phyloP scores from a whole-genome alignment of 1,140 invertebrate genomes.

The Achroia grisella region DNA sequence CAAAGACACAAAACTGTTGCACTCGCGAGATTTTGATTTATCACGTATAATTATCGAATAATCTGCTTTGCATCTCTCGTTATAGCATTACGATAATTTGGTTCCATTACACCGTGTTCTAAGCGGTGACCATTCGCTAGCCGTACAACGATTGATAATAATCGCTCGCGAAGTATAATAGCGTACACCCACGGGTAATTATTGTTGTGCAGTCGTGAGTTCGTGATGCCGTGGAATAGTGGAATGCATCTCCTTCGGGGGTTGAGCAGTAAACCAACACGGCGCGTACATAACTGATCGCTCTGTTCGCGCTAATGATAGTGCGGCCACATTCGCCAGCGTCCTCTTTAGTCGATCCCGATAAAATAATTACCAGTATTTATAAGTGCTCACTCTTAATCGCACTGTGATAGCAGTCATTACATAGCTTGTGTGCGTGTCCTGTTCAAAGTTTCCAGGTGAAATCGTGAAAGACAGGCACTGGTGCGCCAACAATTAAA shows the following conservation, averaged over 20 bases:
- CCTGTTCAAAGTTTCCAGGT: conserved; percentile 23
- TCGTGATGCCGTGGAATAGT: conserved; percentile 59
- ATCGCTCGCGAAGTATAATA: conserved; percentile 71
- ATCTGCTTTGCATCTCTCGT: conserved; percentile 65
- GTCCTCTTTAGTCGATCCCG: conserved; percentile 41
- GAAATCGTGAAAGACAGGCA: conserved; percentile 26
- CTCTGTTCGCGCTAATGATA: conserved; percentile 64
- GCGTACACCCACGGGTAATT: conserved; percentile 72
- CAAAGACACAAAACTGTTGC: conserved; percentile 18
- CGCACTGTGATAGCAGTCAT: conserved; percentile 26
- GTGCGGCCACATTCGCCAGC: conserved; percentile 34
- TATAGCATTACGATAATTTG: conserved; percentile 63
- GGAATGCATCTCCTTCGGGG: conserved; percentile 73
- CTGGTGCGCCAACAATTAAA: conserved; percentile 20
- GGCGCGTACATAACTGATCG: conserved; percentile 65
- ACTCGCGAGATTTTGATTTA: conserved; percentile 53
- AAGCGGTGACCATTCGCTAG: conserved; percentile 67
- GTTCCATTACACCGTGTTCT: conserved; percentile 59
- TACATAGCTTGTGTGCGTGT: conserved; percentile 21
- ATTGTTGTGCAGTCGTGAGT: conserved; percentile 72
- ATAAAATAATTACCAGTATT: conserved; percentile 58
- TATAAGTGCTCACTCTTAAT: conserved; percentile 50
- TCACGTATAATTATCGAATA: conserved; percentile 62
- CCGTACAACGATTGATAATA: conserved; percentile 68
- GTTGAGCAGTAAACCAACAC: conserved; percentile 65